phyloP scores from a whole-genome alignment of 2,113 vertebrate genomes.

The Danio rerio region DNA sequence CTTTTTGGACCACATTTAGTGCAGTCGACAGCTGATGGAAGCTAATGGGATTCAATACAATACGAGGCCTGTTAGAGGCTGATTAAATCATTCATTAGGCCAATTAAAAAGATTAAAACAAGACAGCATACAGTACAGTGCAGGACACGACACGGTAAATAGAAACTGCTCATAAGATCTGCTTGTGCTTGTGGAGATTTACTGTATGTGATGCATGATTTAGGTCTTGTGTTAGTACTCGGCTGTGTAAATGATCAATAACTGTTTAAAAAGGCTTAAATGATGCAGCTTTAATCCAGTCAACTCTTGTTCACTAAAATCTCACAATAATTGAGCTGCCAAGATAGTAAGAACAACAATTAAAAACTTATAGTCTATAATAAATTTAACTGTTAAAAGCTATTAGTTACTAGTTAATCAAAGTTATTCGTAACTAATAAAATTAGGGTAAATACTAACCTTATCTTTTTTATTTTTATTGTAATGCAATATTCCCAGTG shows the following conservation, averaged over 20 bases:
- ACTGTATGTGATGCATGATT: conserved; percentile 10
- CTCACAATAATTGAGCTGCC: too few species aligned
- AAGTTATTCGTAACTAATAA: too few species aligned
- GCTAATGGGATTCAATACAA: conserved; percentile 67
- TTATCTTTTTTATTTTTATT: too few species aligned
- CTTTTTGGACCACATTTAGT: conserved; percentile 58
- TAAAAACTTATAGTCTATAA: too few species aligned
- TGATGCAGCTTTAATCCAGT: background rate
- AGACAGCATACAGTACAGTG: conserved; percentile 5
- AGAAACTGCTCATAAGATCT: background rate
- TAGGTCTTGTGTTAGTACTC: background rate
- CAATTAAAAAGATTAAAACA: conserved; percentile 46
- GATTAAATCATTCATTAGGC: conserved; percentile 61
- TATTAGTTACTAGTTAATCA: too few species aligned
- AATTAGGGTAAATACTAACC: too few species aligned
- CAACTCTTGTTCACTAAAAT: background rate
- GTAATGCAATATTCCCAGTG: too few species aligned
- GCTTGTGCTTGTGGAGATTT: background rate
- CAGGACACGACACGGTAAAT: background rate
- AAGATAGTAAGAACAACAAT: too few species aligned
- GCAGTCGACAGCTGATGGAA: conserved; percentile 66
- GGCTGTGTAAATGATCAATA: background rate
- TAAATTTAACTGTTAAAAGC: too few species aligned
- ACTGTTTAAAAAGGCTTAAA: background rate
- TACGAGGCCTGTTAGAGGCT: conserved; percentile 36